Conservation (phyloP, 64 coral and sea anemone genomes). For the Montipora sp. region DNA sequence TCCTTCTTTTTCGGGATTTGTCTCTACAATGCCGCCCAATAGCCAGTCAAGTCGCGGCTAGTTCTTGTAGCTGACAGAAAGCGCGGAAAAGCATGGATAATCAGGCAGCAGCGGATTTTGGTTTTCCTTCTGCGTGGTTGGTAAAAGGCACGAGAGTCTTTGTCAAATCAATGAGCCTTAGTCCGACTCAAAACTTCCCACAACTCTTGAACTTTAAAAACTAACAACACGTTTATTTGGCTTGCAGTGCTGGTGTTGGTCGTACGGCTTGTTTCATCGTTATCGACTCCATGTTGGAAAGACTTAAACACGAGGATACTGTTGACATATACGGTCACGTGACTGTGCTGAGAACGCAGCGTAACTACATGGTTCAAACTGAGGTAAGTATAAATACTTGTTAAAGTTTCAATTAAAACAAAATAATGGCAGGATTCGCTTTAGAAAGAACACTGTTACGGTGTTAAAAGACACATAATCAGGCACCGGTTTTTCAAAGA, state of each 20-base stretch:
- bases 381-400: slow-evolving; percentile 28
- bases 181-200: not conserved
- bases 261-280: slow-evolving; percentile 94
- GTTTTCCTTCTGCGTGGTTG: not conserved
- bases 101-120: not conserved
- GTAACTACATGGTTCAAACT: slow-evolving; percentile 96
- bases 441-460: no score
- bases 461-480: no score
- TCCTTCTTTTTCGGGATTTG: not conserved
- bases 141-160: no score
- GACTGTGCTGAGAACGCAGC: slow-evolving; percentile 92
- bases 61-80: no score
- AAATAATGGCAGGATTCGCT: no score
- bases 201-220: not conserved
- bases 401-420: no score
- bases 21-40: not conserved
- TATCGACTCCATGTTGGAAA: slow-evolving; percentile 97
- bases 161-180: no score
- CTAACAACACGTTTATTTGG: not conserved
- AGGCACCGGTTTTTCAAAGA: no score
- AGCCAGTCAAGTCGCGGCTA: no score
- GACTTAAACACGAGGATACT: slow-evolving; percentile 95
- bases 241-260: slow-evolving; percentile 88
- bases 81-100: no score
- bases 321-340: slow-evolving; percentile 99